A percentile compares a stretch with the other conserved stretches of the same genome.
These are phyloP conservation scores for Caenorhabditis elegans DNA, from an alignment of 1,140 invertebrate species.

Conservation along the genomic window WBcel235 BX284606.5:15189501-15190000, in stretches of 20 bases:
- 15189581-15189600: neutral
- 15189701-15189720: neutral
- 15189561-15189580: neutral
- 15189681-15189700: neutral
- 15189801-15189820: neutral
- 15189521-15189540: neutral
- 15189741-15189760: too few species aligned
- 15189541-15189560: neutral
- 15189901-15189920: neutral
- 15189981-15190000: conserved; percentile 3
- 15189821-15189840: neutral
- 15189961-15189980: neutral
- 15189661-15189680: neutral
- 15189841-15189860: neutral
- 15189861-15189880: too few species aligned
- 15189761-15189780: too few species aligned
- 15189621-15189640: conserved; percentile 27
- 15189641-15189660: neutral
- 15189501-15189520: neutral
- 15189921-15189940: neutral
- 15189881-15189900: conserved; percentile 27
- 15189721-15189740: too few species aligned
- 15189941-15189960: neutral
- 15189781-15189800: too few species aligned
- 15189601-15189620: neutral